These are phyloP conservation scores for Phaenicophaeus curvirostris DNA, from an alignment of 2,797 vertebrate species.

Conservation along the genomic window DNA sequence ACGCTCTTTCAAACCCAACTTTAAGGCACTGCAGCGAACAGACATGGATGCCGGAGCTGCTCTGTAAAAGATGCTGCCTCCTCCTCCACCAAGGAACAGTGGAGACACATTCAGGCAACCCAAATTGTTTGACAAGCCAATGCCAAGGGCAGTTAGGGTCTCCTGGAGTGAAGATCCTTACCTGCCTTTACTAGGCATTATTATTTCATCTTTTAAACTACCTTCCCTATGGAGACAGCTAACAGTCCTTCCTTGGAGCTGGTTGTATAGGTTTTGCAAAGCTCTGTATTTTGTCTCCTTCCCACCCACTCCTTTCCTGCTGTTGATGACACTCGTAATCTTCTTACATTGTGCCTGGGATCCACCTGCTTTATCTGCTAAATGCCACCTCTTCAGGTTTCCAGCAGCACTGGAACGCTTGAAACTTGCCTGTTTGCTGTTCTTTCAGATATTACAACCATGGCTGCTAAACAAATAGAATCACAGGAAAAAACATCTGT, in stretches of 20 bases:
- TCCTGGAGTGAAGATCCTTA: background rate
- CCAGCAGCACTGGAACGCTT: background rate
- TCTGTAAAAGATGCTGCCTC: background rate
- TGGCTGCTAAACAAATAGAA: background rate
- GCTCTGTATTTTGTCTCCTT: background rate
- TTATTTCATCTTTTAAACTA: background rate
- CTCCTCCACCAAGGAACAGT: background rate
- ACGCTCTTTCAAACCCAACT: background rate
- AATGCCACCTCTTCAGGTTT: background rate
- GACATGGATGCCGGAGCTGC: background rate
- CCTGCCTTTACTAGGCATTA: background rate
- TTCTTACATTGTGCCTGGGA: background rate
- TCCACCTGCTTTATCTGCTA: background rate
- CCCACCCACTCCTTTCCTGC: background rate
- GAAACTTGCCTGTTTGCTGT: background rate
- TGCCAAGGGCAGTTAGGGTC: background rate
- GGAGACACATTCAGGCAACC: background rate
- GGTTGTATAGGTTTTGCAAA: background rate
- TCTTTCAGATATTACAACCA: background rate
- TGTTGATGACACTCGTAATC: constrained; percentile 19
- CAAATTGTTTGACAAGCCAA: background rate
- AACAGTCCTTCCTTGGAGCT: background rate
- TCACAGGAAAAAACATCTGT: background rate
- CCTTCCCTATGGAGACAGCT: background rate
- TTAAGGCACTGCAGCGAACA: background rate